Evolutionary conservation across 2,113 vertebrate species (phyloP).

Genomic region (Panthera leo): DNA sequence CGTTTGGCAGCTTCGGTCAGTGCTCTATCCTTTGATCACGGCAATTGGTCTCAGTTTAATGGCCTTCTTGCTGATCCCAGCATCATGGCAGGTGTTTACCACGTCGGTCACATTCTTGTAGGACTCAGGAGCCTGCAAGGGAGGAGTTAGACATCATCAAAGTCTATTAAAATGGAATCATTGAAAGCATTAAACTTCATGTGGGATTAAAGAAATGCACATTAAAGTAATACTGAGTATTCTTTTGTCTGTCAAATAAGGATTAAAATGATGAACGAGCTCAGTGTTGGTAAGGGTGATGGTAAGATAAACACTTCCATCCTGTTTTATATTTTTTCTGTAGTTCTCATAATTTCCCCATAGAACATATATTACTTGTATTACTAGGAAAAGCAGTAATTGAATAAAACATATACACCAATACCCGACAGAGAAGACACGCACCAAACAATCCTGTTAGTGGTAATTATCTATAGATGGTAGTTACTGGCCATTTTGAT

Average conservation of each 20-base stretch:
- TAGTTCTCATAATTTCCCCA: background rate
- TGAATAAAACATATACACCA: background rate
- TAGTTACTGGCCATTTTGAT: background rate
- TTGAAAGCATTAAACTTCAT: background rate
- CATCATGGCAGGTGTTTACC: slow-evolving; percentile 96
- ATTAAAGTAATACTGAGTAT: background rate
- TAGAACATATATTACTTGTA: background rate
- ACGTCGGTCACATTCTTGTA: slow-evolving; percentile 99
- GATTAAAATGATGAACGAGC: background rate
- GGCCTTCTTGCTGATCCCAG: slow-evolving; percentile 98
- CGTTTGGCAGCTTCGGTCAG: background rate
- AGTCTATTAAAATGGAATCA: background rate
- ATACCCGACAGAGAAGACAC: background rate
- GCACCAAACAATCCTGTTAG: background rate
- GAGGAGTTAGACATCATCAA: background rate
- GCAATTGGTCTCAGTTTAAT: slow-evolving; percentile 98
- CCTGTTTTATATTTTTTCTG: background rate
- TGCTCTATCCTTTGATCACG: slow-evolving; percentile 95
- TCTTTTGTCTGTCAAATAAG: background rate
- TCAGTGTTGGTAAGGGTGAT: background rate
- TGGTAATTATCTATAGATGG: background rate
- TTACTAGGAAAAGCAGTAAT: background rate
- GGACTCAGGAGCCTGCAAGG: slow-evolving; percentile 93
- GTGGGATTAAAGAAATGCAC: background rate
- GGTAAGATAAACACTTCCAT: background rate